Base-by-base conservation (phyloP, 2,888 invertebrate genomes). In the Thelaira solivaga region DNA sequence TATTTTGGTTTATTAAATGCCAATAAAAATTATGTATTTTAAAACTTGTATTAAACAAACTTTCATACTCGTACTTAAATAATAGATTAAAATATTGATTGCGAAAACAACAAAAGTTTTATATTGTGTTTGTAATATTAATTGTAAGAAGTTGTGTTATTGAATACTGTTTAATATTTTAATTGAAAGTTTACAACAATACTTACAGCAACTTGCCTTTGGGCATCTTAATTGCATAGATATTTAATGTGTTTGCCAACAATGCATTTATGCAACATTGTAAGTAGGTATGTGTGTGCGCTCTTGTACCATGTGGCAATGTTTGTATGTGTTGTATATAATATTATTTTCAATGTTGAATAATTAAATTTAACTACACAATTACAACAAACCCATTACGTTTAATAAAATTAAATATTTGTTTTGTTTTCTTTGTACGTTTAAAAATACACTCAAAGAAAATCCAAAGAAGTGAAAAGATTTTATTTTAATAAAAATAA, bases 351-450 rank as follows among this genome's bases (percentile, higher is more conserved):
- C 67, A 68, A 57, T 41, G 49, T 55, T 49, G 41, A 39, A 77
- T 77, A 77, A 73, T 77, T 77, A 62, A 77, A 77, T 68, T 72
- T 68, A 72, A 77, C 49, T 67, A 57, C 49, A 65, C 72, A 77
- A 72, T 67, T 72, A 67, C 72, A 72, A 29, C 62, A 34, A 55
- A 55, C 55, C 72, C 49, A 57, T 76, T 67, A 47, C 8, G 18
- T 73, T 77, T 49, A 77, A 57, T 68, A 45, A 65, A 49, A 26
- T 24, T n/a, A 29, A 16, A 62, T 20, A 75, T 39, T n/a, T 24
- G 13, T 36, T 18, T 39, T 61, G n/a, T 49, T 61, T 55, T 55
- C 36, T 36, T 29, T 55, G 1, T 22, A 1, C 6, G 43, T 8
- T 5, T n/a, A n/a, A n/a, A 18, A 11, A 3, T 59, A 62, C 71